Conservation (phyloP, 2,797 vertebrate genomes). For the Australoheros facetus region DNA sequence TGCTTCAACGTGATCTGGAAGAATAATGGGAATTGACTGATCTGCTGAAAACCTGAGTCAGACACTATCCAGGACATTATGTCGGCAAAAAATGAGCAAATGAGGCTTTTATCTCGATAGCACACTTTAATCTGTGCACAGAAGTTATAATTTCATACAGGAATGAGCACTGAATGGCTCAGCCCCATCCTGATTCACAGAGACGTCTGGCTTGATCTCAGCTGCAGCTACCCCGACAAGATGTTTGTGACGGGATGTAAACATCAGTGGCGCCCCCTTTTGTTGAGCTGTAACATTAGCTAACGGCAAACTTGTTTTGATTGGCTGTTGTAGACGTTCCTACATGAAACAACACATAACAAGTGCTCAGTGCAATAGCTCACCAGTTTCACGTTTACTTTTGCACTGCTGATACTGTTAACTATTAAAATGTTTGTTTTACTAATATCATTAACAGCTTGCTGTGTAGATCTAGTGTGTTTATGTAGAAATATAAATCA, state of each 20-base stretch:
- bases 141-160: conserved; percentile 1
- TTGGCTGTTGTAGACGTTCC: not conserved
- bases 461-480: not conserved
- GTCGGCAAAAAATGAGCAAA: not conserved
- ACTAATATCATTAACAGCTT: not conserved
- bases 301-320: not conserved
- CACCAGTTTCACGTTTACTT: too few species aligned
- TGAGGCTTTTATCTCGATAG: conserved; percentile 7
- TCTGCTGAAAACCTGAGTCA: not conserved
- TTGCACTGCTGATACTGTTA: too few species aligned
- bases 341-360: not conserved
- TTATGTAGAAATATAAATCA: not conserved
- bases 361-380: too few species aligned
- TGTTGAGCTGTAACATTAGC: not conserved
- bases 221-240: not conserved
- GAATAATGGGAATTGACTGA: not conserved
- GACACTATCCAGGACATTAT: not conserved
- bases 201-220: not conserved
- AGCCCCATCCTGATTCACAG: not conserved
- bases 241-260: not conserved
- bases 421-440: not conserved
- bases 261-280: not conserved
- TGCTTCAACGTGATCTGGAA: not conserved
- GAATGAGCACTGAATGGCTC: not conserved
- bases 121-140: not conserved